These are phyloP conservation scores for Euphydryas editha DNA, from an alignment of 2,888 invertebrate species.

Conservation along the genomic window DNA sequence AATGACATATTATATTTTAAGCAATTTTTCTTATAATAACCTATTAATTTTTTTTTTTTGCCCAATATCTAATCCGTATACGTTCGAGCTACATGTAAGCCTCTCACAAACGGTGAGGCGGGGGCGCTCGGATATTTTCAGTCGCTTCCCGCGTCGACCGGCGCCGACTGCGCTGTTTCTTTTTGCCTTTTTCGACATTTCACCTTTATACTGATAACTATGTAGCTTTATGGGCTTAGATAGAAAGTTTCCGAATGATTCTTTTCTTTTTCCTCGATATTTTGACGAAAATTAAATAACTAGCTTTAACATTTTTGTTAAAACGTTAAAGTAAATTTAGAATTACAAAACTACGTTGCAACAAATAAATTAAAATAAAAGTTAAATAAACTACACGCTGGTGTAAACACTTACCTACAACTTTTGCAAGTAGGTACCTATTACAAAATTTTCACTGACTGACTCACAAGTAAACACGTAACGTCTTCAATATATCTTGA, in stretches of 20 bases:
- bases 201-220: conserved; percentile 48
- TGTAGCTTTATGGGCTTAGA: conserved; percentile 33
- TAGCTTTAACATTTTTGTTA: background rate
- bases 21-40: too few species aligned
- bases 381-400: background rate
- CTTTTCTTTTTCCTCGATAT: conserved; percentile 23
- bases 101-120: conserved; percentile 43
- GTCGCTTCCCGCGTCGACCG: conserved; percentile 55
- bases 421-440: background rate
- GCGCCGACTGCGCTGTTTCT: conserved; percentile 57
- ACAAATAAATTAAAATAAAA: background rate
- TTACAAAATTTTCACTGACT: background rate
- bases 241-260: conserved; percentile 30
- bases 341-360: background rate
- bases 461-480: background rate
- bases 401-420: background rate
- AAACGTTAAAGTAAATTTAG: background rate
- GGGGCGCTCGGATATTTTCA: conserved; percentile 67
- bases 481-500: background rate
- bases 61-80: background rate
- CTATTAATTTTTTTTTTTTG: too few species aligned
- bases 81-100: conserved; percentile 47
- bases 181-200: conserved; percentile 54
- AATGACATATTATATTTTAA: too few species aligned
- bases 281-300: conserved; percentile 6